These are phyloP conservation scores for Diplosoma virens DNA, from an alignment of 23 tunicate genomes.

Conservation along the genomic window DNA sequence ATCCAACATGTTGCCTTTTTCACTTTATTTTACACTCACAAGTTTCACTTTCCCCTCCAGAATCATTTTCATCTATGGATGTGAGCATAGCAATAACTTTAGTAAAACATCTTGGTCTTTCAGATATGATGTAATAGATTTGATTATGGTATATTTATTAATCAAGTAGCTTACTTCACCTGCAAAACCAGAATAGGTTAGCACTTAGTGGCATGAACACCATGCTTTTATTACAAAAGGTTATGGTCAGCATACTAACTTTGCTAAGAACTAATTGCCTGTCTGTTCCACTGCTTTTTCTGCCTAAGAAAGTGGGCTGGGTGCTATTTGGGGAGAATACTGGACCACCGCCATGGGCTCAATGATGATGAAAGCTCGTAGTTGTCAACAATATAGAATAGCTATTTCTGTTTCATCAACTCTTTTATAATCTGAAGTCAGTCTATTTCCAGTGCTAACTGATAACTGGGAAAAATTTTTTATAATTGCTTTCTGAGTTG, in stretches of 20 bases:
- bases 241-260: background rate
- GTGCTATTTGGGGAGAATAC: conserved; percentile 8
- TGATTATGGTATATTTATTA: conserved; percentile 16
- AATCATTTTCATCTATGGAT: conserved; percentile 22
- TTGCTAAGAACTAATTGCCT: background rate
- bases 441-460: conserved; percentile 12
- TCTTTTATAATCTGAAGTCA: conserved; percentile 14
- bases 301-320: background rate
- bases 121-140: conserved; percentile 28
- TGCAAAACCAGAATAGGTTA: conserved; percentile 10
- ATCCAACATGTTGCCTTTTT: conserved; percentile 13
- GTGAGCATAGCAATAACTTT: conserved; percentile 6
- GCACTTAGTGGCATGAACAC: conserved; percentile 6
- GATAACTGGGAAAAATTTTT: conserved; percentile 13
- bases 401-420: conserved; percentile 14
- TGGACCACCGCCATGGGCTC: background rate
- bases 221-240: conserved; percentile 16
- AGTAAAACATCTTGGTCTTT: conserved; percentile 12
- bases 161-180: conserved; percentile 11
- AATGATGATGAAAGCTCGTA: conserved; percentile 21
- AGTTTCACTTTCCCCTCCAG: conserved; percentile 38
- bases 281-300: background rate
- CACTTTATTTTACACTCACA: no score
- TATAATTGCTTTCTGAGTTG: conserved; percentile 6
- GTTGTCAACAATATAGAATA: conserved; percentile 26